These are phyloP conservation scores for Calliphora vicina DNA, from an alignment of 1,140 invertebrate species.

Conservation along the genomic window DNA sequence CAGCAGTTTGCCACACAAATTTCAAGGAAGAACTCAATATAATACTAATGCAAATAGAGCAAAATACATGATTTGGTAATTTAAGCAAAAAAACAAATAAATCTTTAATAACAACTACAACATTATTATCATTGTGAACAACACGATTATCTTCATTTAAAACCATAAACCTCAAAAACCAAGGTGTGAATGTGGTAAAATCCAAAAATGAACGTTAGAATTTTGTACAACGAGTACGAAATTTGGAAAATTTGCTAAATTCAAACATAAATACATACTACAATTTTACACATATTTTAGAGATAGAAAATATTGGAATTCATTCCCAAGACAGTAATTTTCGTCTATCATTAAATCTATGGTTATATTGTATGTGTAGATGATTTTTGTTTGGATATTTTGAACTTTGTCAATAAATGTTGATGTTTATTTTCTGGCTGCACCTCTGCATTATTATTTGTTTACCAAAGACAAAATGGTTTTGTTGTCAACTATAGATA, in stretches of 20 bases:
- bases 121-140: neutral
- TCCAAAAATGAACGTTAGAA: neutral
- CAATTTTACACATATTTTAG: neutral
- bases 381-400: neutral
- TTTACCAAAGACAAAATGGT: neutral
- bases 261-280: neutral
- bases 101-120: neutral
- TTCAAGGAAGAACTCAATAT: no score
- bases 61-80: no score
- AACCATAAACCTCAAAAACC: neutral
- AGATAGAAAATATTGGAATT: neutral
- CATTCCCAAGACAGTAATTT: neutral
- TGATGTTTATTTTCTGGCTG: neutral
- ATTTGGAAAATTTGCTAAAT: neutral
- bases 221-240: neutral
- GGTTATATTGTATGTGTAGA: neutral
- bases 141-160: neutral
- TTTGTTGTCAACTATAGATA: neutral
- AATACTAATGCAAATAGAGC: no score
- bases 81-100: no score
- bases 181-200: neutral
- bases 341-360: neutral
- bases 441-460: neutral
- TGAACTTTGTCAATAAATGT: neutral
- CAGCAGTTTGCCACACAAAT: no score